Evolutionary conservation across 2,113 vertebrate species (phyloP), one percentile per base, ranked within the genome.

Genomic region (Tauraco erythrolophus): DNA sequence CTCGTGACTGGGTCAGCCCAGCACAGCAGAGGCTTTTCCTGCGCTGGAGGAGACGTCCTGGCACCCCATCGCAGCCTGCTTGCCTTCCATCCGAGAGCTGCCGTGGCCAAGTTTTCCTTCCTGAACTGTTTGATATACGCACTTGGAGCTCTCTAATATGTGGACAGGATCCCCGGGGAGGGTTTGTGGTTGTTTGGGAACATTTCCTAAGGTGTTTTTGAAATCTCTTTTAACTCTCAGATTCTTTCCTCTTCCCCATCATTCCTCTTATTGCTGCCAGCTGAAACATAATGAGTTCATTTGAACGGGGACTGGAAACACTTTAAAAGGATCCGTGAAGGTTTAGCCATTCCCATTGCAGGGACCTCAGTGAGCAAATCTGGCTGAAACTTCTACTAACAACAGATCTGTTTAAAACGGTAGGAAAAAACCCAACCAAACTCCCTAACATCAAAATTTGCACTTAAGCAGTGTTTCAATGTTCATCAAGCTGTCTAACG

Each of bases 191-290:
- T 92, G 89, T 45, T 91, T 72, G 91, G 88, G 91, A 96, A 95
- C 69, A 48, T 92, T 94, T 94, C 83, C 86, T 87, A 94, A 95
- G 95, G 96, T 95, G 92, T 89, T 95, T 92, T 81, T 94, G 94
- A 92, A 89, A 87, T 89, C 69, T 89, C 83, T 95, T 95, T 95
- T 76, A 92, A 91, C 83, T 84, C 58, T 0, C 8, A 78, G 57
- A 91, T 71, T 89, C 84, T 31, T 43, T 19, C n/a, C 48, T 81
- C 64, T 91, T 77, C 64, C 43, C 37, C 7, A 5, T 77, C 46
- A 2, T 18, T 89, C 39, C 58, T 83, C 45, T 13, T 61, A 19
- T 0, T 56, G 60, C 84, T 94, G 91, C 80, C 92, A 92, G 72
- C 48, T 89, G 60, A 77, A 96, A 94, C 80, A 89, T 37, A 76